phyloP scores from a whole-genome alignment of 1,140 invertebrate species.

The Mactra quadrangularis region DNA sequence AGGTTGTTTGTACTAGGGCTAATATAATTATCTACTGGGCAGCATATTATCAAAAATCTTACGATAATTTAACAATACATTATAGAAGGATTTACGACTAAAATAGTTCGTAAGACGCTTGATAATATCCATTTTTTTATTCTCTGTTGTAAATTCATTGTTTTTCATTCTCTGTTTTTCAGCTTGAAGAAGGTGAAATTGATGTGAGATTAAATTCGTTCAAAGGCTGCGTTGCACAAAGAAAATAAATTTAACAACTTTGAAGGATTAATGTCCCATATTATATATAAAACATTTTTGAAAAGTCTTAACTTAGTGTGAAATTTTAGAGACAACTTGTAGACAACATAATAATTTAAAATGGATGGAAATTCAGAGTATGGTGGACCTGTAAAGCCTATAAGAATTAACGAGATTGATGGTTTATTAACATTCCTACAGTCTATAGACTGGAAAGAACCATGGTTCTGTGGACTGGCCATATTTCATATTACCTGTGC shows the following conservation, averaged over 20 bases:
- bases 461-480: constrained; percentile 59
- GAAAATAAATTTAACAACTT: constrained; percentile 11
- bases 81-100: too few species aligned
- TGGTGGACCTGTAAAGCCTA: constrained; percentile 25
- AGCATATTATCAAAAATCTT: too few species aligned
- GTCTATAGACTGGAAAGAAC: constrained; percentile 61
- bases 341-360: not conserved
- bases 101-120: too few species aligned
- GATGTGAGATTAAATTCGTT: constrained; percentile 76
- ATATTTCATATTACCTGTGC: constrained; percentile 57
- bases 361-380: constrained; percentile 15
- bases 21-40: too few species aligned
- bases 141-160: too few species aligned
- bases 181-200: constrained; percentile 77
- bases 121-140: too few species aligned
- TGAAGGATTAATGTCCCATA: not conserved
- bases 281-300: not conserved
- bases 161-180: constrained; percentile 35
- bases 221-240: constrained; percentile 74
- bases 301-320: not conserved
- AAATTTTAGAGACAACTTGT: not conserved
- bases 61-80: too few species aligned
- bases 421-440: constrained; percentile 32
- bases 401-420: constrained; percentile 42
- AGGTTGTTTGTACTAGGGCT: too few species aligned